Evolutionary conservation across 2,113 vertebrate genomes (phyloP), one percentile per base, ranked within the genome.

Genomic region (Oncorhynchus nerka): DNA sequence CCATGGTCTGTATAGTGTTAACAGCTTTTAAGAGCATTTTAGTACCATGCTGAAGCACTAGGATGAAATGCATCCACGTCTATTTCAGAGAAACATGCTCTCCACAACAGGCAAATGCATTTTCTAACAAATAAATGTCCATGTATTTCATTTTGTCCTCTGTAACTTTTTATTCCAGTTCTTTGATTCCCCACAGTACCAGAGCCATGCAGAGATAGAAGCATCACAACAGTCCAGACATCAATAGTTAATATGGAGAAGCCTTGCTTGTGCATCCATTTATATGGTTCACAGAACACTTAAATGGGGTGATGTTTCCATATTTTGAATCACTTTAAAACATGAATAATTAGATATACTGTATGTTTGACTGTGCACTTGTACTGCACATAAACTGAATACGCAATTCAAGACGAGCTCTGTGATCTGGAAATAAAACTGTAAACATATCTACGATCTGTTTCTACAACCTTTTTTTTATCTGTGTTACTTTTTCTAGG

Each of bases 241-340:
- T 90, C 65, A 89, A 92, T 90, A 85, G 57, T 89, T 89, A 76
- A 90, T 89, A 74, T 26, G 20, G 1, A 20, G 70, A 84, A 88
- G 85, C 79, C 22, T 80, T 7, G 1, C 78, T 80, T 57, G 13
- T 75, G 78, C 83, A 81, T 74, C 81, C 81, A 85, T 85, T 90
- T 88, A 84, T 86, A 88, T 4, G 80, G 65, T 88, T 87, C 76
- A 86, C 77, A 82, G 87, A 78, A 73, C 83, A 81, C 67, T 64
- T 45, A 86, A 84, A 87, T 70, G 86, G 88, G 45, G 76, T 76
- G 80, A 72, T 85, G 86, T 80, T 83, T 78, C 73, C 79, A 61
- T 75, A 57, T 80, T 84, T 76, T 85, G 78, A 85, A 85, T 79
- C 65, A 49, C 34, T 49, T 34, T 65, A 4, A 30, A 32, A 51